Conservation (phyloP, 2,888 invertebrate genomes). For the Apodemia zela region DNA sequence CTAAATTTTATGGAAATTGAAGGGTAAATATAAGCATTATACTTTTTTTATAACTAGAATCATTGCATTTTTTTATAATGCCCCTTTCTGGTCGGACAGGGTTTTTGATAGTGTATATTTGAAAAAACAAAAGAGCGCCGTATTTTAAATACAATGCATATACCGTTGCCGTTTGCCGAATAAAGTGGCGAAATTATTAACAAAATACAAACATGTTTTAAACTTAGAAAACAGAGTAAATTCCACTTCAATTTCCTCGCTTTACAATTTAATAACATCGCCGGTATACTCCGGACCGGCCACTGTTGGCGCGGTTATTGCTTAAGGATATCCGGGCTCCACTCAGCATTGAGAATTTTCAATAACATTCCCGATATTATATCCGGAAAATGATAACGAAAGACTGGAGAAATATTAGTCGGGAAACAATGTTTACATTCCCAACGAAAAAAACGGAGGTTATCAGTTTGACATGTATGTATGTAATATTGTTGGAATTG, state of each 20-base stretch:
- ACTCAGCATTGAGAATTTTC: not conserved
- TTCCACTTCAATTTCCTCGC: slow-evolving; percentile 15
- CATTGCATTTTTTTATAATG: too few species aligned
- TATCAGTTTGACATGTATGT: too few species aligned
- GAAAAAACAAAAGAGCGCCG: too few species aligned
- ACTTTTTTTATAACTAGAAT: too few species aligned
- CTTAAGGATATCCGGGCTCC: slow-evolving; percentile 8
- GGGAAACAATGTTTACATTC: too few species aligned
- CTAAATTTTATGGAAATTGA: too few species aligned
- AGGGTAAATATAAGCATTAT: too few species aligned
- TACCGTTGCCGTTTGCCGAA: not conserved
- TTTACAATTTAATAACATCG: slow-evolving; percentile 28
- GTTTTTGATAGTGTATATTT: too few species aligned
- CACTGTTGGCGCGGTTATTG: slow-evolving; percentile 7
- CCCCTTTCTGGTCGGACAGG: too few species aligned
- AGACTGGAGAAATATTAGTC: not conserved
- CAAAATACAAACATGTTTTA: not conserved
- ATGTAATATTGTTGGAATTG: too few species aligned
- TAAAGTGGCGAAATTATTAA: not conserved
- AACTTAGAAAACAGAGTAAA: not conserved
- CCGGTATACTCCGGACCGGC: slow-evolving; percentile 16
- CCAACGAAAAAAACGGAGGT: too few species aligned
- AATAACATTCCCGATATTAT: slow-evolving; percentile 4
- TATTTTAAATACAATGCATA: too few species aligned
- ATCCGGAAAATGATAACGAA: not conserved